A percentile compares a stretch with the other conserved stretches of the same genome.
Conservation (phyloP, 2,888 invertebrate species). For the Phyllotreta striolata region DNA sequence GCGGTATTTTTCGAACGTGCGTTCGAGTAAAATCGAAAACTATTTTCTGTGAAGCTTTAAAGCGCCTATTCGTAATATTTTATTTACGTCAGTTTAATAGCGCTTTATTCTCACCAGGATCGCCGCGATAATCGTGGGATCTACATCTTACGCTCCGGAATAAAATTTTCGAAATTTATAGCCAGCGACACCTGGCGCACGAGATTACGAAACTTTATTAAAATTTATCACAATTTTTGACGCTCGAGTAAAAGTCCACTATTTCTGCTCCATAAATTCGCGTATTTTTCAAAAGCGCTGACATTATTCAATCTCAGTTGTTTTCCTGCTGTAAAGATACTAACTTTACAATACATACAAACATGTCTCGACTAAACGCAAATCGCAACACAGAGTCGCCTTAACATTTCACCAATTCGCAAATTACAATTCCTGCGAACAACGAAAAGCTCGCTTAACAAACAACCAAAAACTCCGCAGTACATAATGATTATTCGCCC, state of each 20-base stretch:
- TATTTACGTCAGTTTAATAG: slow-evolving; percentile 18
- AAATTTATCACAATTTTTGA: slow-evolving; percentile 16
- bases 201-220: slow-evolving; percentile 55
- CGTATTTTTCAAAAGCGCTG: slow-evolving; percentile 16
- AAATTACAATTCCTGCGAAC: too few species aligned
- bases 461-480: too few species aligned
- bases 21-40: not conserved
- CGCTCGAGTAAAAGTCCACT: not conserved
- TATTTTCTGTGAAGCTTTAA: not conserved
- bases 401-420: not conserved
- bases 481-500: too few species aligned
- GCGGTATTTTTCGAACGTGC: not conserved
- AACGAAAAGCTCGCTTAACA: too few species aligned
- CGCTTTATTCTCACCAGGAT: slow-evolving; percentile 21
- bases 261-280: not conserved
- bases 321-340: slow-evolving; percentile 43
- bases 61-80: not conserved
- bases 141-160: slow-evolving; percentile 43
- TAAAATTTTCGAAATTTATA: slow-evolving; percentile 55
- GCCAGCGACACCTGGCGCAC: slow-evolving; percentile 46
- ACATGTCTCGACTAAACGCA: slow-evolving; percentile 22
- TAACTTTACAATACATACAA: slow-evolving; percentile 37
- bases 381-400: slow-evolving; percentile 16
- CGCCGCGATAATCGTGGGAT: slow-evolving; percentile 27
- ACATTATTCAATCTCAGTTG: slow-evolving; percentile 27